Conservation (phyloP, 2,888 invertebrate species). For the Tridacna gigas region DNA sequence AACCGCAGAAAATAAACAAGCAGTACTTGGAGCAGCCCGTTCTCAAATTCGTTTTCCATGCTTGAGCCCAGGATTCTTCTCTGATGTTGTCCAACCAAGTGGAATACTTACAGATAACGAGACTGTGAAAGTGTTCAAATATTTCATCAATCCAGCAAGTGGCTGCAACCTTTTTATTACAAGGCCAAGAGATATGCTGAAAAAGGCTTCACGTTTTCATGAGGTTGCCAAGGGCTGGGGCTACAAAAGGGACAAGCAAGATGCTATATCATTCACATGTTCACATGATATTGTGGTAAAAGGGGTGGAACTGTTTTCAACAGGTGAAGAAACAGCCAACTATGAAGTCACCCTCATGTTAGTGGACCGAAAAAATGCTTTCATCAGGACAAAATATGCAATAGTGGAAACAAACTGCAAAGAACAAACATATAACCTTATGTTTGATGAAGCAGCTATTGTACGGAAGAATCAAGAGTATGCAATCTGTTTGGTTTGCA, state of each 20-base stretch:
- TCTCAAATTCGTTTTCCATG: conserved; percentile 64
- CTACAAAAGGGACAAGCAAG: conserved; percentile 52
- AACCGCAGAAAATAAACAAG: conserved; percentile 55
- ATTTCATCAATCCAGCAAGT: conserved; percentile 36
- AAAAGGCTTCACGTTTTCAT: conserved; percentile 40
- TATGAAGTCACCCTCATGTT: conserved; percentile 32
- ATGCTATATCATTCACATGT: conserved; percentile 46
- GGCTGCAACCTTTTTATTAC: conserved; percentile 24
- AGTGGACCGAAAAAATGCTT: conserved; percentile 19
- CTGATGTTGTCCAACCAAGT: conserved; percentile 54
- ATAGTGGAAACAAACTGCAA: conserved; percentile 43
- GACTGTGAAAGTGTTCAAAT: conserved; percentile 79
- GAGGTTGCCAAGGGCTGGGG: conserved; percentile 49
- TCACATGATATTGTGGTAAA: conserved; percentile 47
- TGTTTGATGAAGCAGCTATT: conserved; percentile 35
- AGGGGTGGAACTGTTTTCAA: conserved; percentile 52
- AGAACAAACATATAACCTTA: conserved; percentile 45
- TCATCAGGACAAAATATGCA: conserved; percentile 12
- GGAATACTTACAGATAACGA: conserved; percentile 58
- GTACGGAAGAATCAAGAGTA: conserved; percentile 38
- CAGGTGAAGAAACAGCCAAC: conserved; percentile 34
- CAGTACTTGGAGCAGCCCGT: conserved; percentile 49
- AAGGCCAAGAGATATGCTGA: conserved; percentile 29
- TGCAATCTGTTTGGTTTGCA: conserved; percentile 29
- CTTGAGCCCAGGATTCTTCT: conserved; percentile 54